These are phyloP conservation scores for Phylloscopus trochilus DNA, from an alignment of 2,113 vertebrate genomes.

Conservation along the genomic window DNA sequence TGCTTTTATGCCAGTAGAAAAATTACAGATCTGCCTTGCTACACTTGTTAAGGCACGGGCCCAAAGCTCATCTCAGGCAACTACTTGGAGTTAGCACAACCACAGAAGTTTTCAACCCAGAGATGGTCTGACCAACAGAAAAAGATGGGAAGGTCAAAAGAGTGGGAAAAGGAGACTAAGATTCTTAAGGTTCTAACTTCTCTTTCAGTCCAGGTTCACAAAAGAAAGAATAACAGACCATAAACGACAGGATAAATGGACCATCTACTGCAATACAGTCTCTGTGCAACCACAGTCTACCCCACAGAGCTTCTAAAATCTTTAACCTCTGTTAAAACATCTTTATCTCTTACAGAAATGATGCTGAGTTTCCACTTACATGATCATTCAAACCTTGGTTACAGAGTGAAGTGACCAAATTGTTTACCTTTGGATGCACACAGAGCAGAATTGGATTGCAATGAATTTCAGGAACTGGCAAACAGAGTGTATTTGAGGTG, in stretches of 20 bases:
- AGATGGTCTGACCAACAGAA: not conserved
- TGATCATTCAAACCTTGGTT: not conserved
- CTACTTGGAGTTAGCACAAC: not conserved
- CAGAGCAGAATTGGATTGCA: not conserved
- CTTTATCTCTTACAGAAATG: not conserved
- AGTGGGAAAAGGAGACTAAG: not conserved
- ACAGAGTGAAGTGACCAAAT: not conserved
- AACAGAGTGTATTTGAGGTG: not conserved
- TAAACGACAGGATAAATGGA: not conserved
- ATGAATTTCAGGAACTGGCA: constrained; percentile 8
- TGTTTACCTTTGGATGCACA: not conserved
- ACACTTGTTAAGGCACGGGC: not conserved
- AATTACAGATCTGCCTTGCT: not conserved
- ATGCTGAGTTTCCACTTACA: not conserved
- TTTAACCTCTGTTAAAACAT: not conserved
- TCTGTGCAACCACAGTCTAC: not conserved
- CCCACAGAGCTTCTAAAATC: not conserved
- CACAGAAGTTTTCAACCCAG: not conserved
- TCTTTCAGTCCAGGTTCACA: not conserved
- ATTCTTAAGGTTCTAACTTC: not conserved
- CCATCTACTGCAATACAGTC: not conserved
- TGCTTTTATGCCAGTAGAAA: not conserved
- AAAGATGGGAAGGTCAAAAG: not conserved
- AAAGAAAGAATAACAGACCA: not conserved
- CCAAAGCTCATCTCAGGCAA: not conserved